Base-by-base conservation (phyloP, 2,113 vertebrate species). In the Cephalopholis sonnerati region DNA sequence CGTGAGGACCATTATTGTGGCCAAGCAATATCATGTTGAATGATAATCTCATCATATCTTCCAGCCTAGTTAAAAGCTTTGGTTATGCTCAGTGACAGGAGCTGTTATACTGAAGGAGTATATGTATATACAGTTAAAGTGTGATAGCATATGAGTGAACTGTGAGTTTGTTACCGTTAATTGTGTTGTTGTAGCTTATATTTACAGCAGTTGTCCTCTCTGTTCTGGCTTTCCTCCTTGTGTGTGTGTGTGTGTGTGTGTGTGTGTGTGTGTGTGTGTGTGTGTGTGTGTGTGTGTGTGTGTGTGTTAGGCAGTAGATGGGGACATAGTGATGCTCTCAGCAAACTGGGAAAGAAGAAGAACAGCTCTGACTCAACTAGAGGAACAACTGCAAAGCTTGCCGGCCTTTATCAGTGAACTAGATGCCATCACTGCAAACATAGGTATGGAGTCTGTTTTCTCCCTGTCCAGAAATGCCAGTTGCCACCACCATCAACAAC, bases 251-350 rank as follows among this genome's bases (percentile, higher is more conserved):
- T 24, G 62, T 62, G 32, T 62, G 61, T 39, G 61, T 63, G 18
- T 62, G 29, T 68, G 46, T 51, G 46, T 51, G 25, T 68, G 48
- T 68, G 66, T 53, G 64, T 66, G 44, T 27, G n/a, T 66, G 64
- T 66, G 64, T 50, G 24, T 53, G 67, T 69, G 20, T 27, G 32
- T 32, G 20, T 29, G n/a, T 24, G 29, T n/a, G 13, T 79, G 18
- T 75, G 5, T 67, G 24, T 41, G 93, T 54, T 88, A 99, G 98
- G 91, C 93, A 51, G 95, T 96, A 25, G 97, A 98, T 74, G 97
- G 97, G 7, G 97, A 98, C 87, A 95, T 98, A 72, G 97, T 99
- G 62, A 97, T 99, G 97, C 96, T 99, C 5, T 98, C 97, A 1
- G 98, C 97, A 0, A 96, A 98, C 32, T 98, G 97, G 97, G 98